Evolutionary conservation across 2,113 vertebrate species (phyloP), one percentile per base, ranked within the genome.

Genomic region (Megaptera novaeangliae): DNA sequence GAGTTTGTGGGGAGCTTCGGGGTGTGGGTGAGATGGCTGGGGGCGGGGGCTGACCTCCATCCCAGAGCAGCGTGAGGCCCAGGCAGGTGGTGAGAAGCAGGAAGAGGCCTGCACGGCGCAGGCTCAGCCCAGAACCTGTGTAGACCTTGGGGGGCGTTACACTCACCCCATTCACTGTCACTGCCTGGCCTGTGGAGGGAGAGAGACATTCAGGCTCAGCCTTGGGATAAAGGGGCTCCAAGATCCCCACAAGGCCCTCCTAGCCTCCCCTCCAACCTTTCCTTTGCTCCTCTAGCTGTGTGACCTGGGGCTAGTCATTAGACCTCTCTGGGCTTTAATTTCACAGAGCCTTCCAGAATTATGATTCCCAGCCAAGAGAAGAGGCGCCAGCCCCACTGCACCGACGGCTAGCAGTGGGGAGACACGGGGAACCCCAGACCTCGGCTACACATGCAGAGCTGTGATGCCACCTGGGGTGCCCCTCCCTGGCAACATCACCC

Each of bases 1-100:
- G 49, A 11, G 6, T 8, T 0, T n/a, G 3, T 49, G 66, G 27
- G 5, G 14, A 12, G 49, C 29, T 31, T 3, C 36, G 3, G 2
- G n/a, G 64, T 6, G 0, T 2, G 41, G 39, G 20, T 72, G 21
- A 36, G 52, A 1, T 0, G 31, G 25, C 0, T 1, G 3, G 25
- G 61, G 44, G 10, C 0, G 1, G 59, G 61, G 52, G 12, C 98
- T 93, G 98, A 99, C 99, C 99, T 98, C 99, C 99, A 1, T 99
- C 99, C 99, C 99, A 99, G 12, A 99, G 99, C 95, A 99, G 98
- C 0, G 98, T 98, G 95, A 99, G 98, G 72, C 96, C 98, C 49
- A 99, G 96, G 20, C 87, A 98, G 4, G 99, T 99, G 0, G 99
- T 98, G 27, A 99, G 98, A 13, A 99, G 98, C 34, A 99, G 98